phyloP scores from a whole-genome alignment of 2,797 vertebrate genomes.

The Mormyrus hasselquistii region DNA sequence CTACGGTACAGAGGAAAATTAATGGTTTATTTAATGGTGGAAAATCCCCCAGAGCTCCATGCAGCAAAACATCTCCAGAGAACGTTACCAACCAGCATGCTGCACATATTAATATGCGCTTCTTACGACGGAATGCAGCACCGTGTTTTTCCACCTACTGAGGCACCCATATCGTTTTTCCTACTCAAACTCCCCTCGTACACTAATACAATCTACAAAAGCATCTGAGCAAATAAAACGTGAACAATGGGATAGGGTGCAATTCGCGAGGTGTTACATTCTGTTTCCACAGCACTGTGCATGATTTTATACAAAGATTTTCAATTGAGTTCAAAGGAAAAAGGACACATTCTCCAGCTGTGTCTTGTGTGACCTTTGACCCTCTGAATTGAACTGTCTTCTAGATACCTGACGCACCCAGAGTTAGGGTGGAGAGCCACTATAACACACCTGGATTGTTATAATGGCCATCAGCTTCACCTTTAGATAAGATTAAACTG shows the following conservation, averaged over 20 bases:
- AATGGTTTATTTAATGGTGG: not conserved
- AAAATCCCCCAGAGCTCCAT: not conserved
- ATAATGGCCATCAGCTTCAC: not conserved
- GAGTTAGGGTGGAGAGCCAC: not conserved
- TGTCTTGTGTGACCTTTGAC: not conserved
- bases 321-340: not conserved
- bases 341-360: not conserved
- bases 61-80: not conserved
- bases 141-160: not conserved
- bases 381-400: not conserved
- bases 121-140: not conserved
- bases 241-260: not conserved
- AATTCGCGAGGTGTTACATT: not conserved
- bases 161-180: not conserved
- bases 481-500: not conserved
- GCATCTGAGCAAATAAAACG: not conserved
- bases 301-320: not conserved
- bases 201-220: not conserved
- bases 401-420: not conserved
- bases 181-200: not conserved
- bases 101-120: not conserved
- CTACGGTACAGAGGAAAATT: not conserved
- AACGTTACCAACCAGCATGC: not conserved
- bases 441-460: not conserved
- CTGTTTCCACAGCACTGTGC: not conserved